These are phyloP conservation scores for Cygnus olor DNA, from an alignment of 2,797 vertebrate species.

Conservation along the genomic window DNA sequence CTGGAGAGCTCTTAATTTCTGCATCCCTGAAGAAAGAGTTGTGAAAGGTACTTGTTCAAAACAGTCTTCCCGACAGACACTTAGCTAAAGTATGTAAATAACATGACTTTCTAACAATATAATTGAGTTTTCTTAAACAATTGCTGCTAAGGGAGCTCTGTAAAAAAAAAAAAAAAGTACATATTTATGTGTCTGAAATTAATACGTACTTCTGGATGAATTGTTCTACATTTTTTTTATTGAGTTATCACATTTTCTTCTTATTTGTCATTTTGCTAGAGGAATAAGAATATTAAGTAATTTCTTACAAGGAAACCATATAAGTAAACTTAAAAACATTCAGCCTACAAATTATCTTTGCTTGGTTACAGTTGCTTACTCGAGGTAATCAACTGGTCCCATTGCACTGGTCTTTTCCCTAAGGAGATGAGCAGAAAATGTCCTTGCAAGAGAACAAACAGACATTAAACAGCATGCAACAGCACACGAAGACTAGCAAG, in stretches of 20 bases:
- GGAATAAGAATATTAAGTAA: not conserved
- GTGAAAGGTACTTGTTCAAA: not conserved
- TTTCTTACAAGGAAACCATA: not conserved
- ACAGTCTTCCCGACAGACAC: not conserved
- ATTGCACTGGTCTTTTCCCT: too few relatives aligned
- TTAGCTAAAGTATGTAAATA: not conserved
- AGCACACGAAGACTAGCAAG: too few relatives aligned
- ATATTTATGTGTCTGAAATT: not conserved
- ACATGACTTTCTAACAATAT: not conserved
- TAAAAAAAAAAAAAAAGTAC: not conserved
- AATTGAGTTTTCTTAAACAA: not conserved
- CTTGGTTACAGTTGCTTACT: too few relatives aligned
- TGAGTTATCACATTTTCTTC: not conserved
- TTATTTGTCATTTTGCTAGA: not conserved
- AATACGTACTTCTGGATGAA: not conserved
- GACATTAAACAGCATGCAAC: too few relatives aligned
- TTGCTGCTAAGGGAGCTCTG: not conserved
- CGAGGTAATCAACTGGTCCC: too few relatives aligned
- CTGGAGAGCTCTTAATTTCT: not conserved
- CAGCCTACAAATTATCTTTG: too few relatives aligned
- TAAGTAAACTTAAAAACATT: not conserved
- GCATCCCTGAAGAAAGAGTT: not conserved
- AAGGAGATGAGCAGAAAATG: too few relatives aligned
- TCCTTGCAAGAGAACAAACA: too few relatives aligned
- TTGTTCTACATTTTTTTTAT: not conserved